A percentile compares a stretch with the other conserved stretches of the same genome.
These are phyloP conservation scores for Prunella himalayana DNA, from an alignment of 2,113 vertebrate species.

Conservation along the genomic window DNA sequence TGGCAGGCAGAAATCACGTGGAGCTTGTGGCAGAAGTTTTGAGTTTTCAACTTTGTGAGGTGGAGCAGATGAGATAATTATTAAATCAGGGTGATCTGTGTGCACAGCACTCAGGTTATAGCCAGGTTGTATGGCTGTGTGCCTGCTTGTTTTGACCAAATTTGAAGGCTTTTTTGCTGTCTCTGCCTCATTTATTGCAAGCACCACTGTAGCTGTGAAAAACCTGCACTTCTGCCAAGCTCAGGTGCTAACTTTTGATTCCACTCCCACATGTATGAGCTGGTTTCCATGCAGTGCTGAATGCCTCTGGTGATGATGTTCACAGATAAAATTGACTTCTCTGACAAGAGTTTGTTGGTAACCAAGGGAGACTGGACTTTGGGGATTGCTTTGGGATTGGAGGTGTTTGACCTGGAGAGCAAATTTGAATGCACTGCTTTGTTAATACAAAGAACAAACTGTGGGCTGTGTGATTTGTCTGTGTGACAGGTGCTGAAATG, in stretches of 20 bases:
- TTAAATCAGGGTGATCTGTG: background rate
- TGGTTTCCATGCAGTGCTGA: background rate
- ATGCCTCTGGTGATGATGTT: background rate
- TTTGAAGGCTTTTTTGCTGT: background rate
- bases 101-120: background rate
- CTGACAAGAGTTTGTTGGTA: background rate
- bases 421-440: background rate
- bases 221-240: background rate
- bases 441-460: background rate
- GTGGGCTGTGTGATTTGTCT: background rate
- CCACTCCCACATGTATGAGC: background rate
- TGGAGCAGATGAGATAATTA: background rate
- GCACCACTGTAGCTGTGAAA: background rate
- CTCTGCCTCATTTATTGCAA: background rate
- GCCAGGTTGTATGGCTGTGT: accelerated
- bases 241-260: background rate
- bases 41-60: background rate
- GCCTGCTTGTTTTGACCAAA: background rate
- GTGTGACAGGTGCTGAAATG: background rate
- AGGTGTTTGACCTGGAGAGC: background rate
- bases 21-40: background rate
- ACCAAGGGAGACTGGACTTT: background rate
- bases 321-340: background rate
- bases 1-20: background rate
- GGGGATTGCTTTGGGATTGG: background rate